Evolutionary conservation across 2,113 vertebrate species (phyloP), one percentile per base, ranked within the genome.

Genomic region (Regulus satrapa): DNA sequence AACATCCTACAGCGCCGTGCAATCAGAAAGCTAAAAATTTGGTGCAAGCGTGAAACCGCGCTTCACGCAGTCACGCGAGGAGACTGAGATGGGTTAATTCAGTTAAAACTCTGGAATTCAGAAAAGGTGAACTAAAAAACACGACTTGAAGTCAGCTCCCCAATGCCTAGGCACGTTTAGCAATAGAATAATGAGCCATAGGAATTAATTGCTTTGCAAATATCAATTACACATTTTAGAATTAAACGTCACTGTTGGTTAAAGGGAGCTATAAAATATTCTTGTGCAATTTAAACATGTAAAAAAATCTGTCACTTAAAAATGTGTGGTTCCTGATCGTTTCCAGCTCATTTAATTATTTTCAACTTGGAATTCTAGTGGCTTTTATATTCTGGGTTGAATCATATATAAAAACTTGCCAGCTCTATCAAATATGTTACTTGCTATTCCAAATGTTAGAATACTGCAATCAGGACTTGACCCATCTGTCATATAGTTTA

Each of bases 361-460:
- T 98, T 98, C 98, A 96, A 98, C 94, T 98, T 98, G 98, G 98
- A 98, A 98, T 98, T 98, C 97, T 98, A 95, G 64, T 98, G 97
- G 98, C 97, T 98, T 98, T 98, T 98, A 98, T 98, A 98, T 98
- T 98, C 98, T 98, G 97, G 98, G 97, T 98, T 98, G 98, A 98
- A 98, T 98, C 98, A 98, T 98, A 98, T 98, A 98, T 98, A 98
- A 98, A 98, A 98, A 98, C 98, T 98, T 98, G 98, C 98, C 98
- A 98, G 98, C 98, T 98, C 96, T 98, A 98, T 98, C 98, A 98
- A 98, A 98, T 98, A 98, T 98, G 98, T 98, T 98, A 97, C 98
- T 98, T 97, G 98, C 98, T 98, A 97, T 98, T 98, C 98, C 98
- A 98, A 98, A 98, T 98, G 98, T 98, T 98, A 98, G 97, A 98